Conservation (phyloP, 2,797 vertebrate genomes). For the Halcyon smyrnensis region DNA sequence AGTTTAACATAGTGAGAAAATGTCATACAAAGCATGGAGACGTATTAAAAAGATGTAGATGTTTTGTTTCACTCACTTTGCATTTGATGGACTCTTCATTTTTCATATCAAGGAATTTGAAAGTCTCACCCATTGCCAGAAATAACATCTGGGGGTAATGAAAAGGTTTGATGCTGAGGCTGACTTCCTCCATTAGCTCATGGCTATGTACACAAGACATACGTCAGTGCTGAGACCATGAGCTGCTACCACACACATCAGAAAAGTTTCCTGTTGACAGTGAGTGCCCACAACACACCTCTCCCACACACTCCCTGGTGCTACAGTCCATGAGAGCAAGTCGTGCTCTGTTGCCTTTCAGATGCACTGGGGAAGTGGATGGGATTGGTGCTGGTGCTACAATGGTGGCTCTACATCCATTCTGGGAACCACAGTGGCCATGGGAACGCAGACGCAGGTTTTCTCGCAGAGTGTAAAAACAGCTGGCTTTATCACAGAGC, state of each 20-base stretch:
- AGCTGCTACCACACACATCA: neutral
- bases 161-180: neutral
- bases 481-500: neutral
- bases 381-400: neutral
- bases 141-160: neutral
- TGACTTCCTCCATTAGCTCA: neutral
- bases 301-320: fast-evolving
- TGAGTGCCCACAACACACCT: neutral
- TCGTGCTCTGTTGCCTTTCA: neutral
- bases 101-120: neutral
- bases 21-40: neutral
- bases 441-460: neutral
- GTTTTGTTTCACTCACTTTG: neutral
- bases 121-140: neutral
- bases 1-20: neutral
- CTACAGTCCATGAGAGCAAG: neutral
- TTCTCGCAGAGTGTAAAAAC: neutral
- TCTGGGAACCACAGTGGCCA: fast-evolving
- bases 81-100: neutral
- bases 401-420: neutral
- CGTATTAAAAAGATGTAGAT: neutral
- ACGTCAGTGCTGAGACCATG: neutral
- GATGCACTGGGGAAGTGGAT: neutral
- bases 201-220: neutral
- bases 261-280: neutral